Base-by-base conservation (phyloP, 2,888 invertebrate genomes). In the Sycophila texana region DNA sequence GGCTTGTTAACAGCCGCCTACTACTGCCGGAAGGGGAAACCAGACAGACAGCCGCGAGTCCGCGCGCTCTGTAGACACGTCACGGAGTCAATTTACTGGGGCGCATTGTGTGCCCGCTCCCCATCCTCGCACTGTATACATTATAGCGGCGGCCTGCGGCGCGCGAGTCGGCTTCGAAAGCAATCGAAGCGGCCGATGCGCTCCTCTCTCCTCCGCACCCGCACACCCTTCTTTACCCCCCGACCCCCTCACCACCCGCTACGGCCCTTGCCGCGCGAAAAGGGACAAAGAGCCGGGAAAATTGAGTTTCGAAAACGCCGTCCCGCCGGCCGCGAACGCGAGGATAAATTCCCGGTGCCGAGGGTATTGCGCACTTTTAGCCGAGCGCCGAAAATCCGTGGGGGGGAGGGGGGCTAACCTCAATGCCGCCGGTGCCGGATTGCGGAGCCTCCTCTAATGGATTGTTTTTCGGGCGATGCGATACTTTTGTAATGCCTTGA, bases 21-120 rank as follows among this genome's bases (percentile, higher is more conserved):
- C 47, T 12, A 80, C 71, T 76, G 61, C 83, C 77, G 85, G 84
- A 84, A 85, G 72, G 84, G 84, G 84, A 84, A 85, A 83, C 83
- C 83, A 83, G 84, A 81, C 82, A 80, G 75, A 80, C 70, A 67
- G 74, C 30, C 73, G 20, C 49, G 61, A 66, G 72, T 49, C 47
- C 72, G 79, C 58, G 58, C 79, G 74, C 74, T 63, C 74, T 49
- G 55, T 65, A 71, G 78, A 75, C 77, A 60, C 77, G 82, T 82
- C 82, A 81, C 77, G 68, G 81, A 82, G 83, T 85, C 82, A 85
- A 85, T 84, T 83, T 82, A 76, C 82, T 73, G 57, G 13, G 74
- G 68, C 60, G 73, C 77, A 73, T 76, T 77, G 76, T 68, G 66
- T 68, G 67, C 68, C 20, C 67, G 65, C 55, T 18, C 60, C 26